Conservation (phyloP, 2,113 vertebrate genomes). For the Odontophorus gujanensis region DNA sequence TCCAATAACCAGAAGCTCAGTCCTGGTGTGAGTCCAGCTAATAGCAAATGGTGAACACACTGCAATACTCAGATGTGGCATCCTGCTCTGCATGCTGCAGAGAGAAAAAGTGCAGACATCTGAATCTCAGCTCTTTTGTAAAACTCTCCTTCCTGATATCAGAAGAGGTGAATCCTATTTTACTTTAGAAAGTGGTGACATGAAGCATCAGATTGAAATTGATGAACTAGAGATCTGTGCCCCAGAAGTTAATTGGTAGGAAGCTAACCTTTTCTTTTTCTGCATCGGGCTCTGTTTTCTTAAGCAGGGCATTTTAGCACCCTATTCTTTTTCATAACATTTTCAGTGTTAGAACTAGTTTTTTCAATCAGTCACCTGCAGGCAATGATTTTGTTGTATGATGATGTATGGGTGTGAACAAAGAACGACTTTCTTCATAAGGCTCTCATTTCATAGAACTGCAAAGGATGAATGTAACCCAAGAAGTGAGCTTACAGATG, state of each 20-base stretch:
- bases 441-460: background rate
- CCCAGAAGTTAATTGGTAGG: background rate
- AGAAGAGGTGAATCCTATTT: background rate
- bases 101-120: background rate
- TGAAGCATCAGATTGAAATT: background rate
- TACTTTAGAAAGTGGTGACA: slow-evolving; percentile 17
- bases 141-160: background rate
- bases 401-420: background rate
- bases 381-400: background rate
- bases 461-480: background rate
- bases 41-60: background rate
- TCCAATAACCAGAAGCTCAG: background rate
- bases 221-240: background rate
- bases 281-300: background rate
- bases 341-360: background rate
- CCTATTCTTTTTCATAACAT: background rate
- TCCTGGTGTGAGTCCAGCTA: background rate
- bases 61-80: background rate
- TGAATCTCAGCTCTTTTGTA: background rate
- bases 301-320: background rate
- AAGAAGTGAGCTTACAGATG: background rate
- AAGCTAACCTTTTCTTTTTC: slow-evolving; percentile 16
- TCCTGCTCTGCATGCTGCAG: background rate
- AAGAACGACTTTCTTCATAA: background rate
- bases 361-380: background rate